Evolutionary conservation across 1,140 invertebrate species (phyloP).

Genomic region (Drosophila murphyi): DNA sequence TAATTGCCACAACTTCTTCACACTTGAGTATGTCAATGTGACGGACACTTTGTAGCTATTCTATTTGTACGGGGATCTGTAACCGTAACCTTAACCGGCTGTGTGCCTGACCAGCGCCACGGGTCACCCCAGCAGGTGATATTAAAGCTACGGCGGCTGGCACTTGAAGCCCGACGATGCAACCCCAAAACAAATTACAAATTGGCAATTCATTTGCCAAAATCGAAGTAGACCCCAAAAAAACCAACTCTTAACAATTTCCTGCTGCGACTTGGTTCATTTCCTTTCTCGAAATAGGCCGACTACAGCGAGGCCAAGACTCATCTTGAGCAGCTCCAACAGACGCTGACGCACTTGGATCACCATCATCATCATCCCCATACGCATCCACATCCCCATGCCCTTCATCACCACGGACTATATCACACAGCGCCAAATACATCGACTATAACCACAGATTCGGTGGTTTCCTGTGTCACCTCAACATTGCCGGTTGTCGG

Average conservation of each 20-base stretch:
- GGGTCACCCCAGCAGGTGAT: slow-evolving; percentile 70
- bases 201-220: slow-evolving; percentile 71
- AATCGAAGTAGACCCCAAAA: slow-evolving; percentile 30
- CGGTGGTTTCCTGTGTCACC: slow-evolving; percentile 78
- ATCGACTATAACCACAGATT: slow-evolving; percentile 75
- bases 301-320: slow-evolving; percentile 74
- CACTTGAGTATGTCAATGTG: slow-evolving; percentile 74
- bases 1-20: slow-evolving; percentile 74
- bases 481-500: slow-evolving; percentile 68
- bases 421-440: slow-evolving; percentile 68
- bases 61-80: slow-evolving; percentile 3
- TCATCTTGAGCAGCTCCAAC: slow-evolving; percentile 74
- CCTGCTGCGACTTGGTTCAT: slow-evolving; percentile 76
- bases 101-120: slow-evolving; percentile 40
- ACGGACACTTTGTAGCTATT: slow-evolving; percentile 36
- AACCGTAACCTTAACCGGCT: slow-evolving; percentile 45
- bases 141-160: slow-evolving; percentile 51
- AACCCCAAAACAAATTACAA: slow-evolving; percentile 29
- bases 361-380: slow-evolving; percentile 50
- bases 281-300: slow-evolving; percentile 69
- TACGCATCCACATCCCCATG: slow-evolving; percentile 38
- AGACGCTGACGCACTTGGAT: slow-evolving; percentile 70
- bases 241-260: slow-evolving; percentile 73
- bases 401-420: slow-evolving; percentile 57
- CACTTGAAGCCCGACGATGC: slow-evolving; percentile 37